A percentile compares a stretch with the other conserved stretches of the same genome.
These are phyloP conservation scores for Nomia melanderi DNA, from an alignment of 1,140 invertebrate species.

Conservation along the genomic window DNA sequence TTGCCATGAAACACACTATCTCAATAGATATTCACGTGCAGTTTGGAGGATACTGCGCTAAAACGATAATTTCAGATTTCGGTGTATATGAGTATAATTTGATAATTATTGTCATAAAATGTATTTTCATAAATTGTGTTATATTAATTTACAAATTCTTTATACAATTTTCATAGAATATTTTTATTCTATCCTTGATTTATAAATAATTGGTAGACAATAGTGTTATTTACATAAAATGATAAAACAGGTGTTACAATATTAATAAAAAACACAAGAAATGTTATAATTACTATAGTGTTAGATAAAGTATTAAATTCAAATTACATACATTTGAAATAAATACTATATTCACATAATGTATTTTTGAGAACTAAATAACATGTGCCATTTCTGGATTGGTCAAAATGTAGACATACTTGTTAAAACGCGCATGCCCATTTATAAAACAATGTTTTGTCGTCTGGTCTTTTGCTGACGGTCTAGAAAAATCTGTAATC, in stretches of 20 bases:
- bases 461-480: constrained; percentile 14
- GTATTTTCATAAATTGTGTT: background rate
- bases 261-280: background rate
- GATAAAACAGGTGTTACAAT: background rate
- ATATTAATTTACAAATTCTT: background rate
- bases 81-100: background rate
- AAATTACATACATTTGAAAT: too few species aligned
- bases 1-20: constrained; percentile 9
- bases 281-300: background rate
- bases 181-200: background rate
- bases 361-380: background rate
- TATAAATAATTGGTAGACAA: background rate
- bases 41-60: background rate
- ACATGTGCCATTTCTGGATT: constrained; percentile 5
- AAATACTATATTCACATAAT: background rate
- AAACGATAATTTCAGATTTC: background rate
- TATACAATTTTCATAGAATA: background rate
- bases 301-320: background rate
- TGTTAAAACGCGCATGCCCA: constrained; percentile 16
- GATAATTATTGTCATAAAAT: background rate
- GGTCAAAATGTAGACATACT: constrained; percentile 10
- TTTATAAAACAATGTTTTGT: constrained; percentile 26
- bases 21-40: constrained; percentile 4
- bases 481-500: background rate
- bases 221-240: background rate